A percentile compares a stretch with the other conserved stretches of the same genome.
These are phyloP conservation scores for Clusia tigrina DNA, from an alignment of 2,888 invertebrate species.

Conservation along the genomic window DNA sequence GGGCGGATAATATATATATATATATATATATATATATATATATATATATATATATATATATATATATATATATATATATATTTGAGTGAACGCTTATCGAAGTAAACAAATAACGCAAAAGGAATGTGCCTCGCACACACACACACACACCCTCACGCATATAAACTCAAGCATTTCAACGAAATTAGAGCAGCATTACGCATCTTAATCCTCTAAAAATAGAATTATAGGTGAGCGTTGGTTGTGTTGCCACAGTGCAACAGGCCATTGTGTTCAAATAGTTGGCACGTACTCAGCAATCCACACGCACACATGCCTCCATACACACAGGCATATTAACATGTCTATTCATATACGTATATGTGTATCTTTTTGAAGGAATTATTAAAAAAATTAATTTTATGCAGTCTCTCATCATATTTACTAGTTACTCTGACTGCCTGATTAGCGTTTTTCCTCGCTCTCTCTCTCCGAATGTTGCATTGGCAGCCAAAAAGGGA, in stretches of 20 bases:
- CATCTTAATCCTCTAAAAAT: background rate
- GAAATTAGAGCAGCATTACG: no score
- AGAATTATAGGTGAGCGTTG: background rate
- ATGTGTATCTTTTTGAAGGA: constrained; percentile 14
- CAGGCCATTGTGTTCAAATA: no score
- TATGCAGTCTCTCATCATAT: no score
- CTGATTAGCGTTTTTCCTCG: background rate
- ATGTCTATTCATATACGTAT: constrained; percentile 28
- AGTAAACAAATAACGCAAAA: background rate
- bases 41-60: background rate
- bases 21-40: background rate
- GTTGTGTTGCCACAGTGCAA: no score
- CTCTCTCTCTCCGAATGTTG: constrained; percentile 22
- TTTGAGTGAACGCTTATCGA: background rate
- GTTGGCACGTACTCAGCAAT: background rate
- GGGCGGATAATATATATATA: background rate
- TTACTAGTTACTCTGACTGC: background rate
- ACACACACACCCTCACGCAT: no score
- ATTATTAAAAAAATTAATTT: no score
- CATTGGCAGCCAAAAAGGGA: constrained; percentile 41
- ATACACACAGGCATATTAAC: constrained; percentile 24
- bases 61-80: background rate
- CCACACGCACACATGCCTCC: background rate
- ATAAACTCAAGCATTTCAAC: no score
- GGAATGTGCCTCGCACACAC: no score